Base-by-base conservation (phyloP, 1,140 invertebrate species). In the Paralvinella palmiformis region DNA sequence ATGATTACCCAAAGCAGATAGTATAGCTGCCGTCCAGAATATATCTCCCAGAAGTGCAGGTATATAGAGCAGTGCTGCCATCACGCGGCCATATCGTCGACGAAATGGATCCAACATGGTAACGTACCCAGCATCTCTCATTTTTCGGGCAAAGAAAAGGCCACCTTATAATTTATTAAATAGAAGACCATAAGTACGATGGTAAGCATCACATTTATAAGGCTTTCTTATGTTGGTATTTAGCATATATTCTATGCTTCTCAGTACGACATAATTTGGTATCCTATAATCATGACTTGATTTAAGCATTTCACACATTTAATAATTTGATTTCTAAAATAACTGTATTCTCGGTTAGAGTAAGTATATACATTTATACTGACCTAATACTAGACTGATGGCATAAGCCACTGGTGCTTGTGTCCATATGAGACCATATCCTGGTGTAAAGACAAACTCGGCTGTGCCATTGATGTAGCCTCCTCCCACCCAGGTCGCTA, bases 391-490 rank as follows among this genome's bases (percentile, higher is more conserved):
- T 22, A 98, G 86, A 69, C 92, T 95, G 20, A 97, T 84, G 1
- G 94, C 90, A 81, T 98, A 98, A 65, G 96, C 96, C 78, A 98
- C 91, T 0, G 96, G 96, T 37, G 95, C 96, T 82, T 98, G 95
- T 78, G 93, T 96, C 91, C 94, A 96, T 1, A 96, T 86, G 64
- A 98, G 80, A 0, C 94, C 94, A 56, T 64, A 48, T 1, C 69
- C 75, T 58, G 83, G 86, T 17, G 89, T 93, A 81, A 94, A 97
- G 68, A 97, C 92, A 3, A 89, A 90, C 82, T 98, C 95, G 1
- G 96, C 94, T 52, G 96, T 97, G 66, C 96, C 96, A 79, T 98
- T 98, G 75, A 98, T 98, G 83, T 98, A 98, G 33, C 94, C 96
- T 36, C 96, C 96, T 62, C 96, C 96, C 17, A 98, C 95, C 96